Conservation (phyloP, 2,113 vertebrate species). For the Gallinago paraguaiae region DNA sequence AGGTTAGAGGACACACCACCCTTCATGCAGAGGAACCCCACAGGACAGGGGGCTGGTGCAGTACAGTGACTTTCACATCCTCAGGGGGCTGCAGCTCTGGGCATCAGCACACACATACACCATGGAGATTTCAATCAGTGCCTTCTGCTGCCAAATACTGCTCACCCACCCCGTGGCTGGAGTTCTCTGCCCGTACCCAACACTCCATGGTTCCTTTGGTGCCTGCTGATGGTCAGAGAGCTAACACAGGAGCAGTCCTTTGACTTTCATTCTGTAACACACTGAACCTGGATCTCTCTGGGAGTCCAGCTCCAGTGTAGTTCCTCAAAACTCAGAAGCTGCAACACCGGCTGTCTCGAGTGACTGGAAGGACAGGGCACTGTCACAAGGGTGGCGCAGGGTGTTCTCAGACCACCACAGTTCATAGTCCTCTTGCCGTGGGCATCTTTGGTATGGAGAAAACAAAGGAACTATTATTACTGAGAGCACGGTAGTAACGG, state of each 20-base stretch:
- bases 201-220: background rate
- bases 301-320: fast-evolving
- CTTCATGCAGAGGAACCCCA: background rate
- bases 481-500: fast-evolving
- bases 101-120: fast-evolving
- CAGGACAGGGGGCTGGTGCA: fast-evolving
- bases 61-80: fast-evolving
- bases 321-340: background rate
- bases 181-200: background rate
- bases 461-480: background rate
- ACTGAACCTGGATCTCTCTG: fast-evolving
- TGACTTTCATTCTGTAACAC: background rate
- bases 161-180: background rate
- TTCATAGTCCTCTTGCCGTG: fast-evolving
- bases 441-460: background rate
- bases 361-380: fast-evolving
- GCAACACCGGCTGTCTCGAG: too few species aligned
- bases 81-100: background rate
- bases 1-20: background rate
- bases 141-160: background rate
- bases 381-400: fast-evolving
- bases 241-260: background rate
- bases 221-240: background rate
- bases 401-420: fast-evolving
- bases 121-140: background rate